Percentiles rank a stretch among this genome's conserved stretches.
Conservation (phyloP, 2,888 invertebrate species). For the Agrochola macilenta region DNA sequence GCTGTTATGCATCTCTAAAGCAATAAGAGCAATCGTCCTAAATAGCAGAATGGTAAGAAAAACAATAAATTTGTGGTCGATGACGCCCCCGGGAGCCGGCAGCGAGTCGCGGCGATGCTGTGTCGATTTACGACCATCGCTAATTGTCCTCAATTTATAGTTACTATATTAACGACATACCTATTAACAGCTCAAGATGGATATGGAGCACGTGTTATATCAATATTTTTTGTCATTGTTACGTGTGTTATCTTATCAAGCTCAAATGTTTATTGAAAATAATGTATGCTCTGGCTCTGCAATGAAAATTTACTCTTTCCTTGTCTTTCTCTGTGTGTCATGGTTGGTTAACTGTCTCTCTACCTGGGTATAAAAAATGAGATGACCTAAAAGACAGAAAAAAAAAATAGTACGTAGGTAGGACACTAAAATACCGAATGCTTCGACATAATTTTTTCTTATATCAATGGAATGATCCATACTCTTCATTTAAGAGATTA, state of each 20-base stretch:
- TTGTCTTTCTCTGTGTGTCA: too few relatives aligned
- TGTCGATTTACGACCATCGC: conserved; percentile 80
- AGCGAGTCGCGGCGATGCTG: conserved; percentile 65
- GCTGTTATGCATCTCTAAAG: background rate
- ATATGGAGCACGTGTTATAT: background rate
- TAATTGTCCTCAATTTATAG: conserved; percentile 86
- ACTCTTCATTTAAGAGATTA: background rate
- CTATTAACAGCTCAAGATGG: conserved; percentile 24
- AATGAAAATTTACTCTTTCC: too few relatives aligned
- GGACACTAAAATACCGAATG: too few relatives aligned
- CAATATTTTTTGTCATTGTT: conserved; percentile 5
- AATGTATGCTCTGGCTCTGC: too few relatives aligned
- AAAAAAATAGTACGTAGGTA: too few relatives aligned
- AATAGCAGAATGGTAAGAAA: conserved; percentile 72
- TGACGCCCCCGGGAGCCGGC: conserved; percentile 82
- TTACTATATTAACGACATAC: conserved; percentile 42
- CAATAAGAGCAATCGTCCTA: conserved; percentile 25
- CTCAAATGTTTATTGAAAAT: background rate
- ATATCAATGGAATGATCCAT: background rate
- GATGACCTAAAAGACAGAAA: too few relatives aligned
- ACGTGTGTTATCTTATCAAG: background rate
- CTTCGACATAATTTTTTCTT: background rate
- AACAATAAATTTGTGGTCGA: conserved; percentile 83
- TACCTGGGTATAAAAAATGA: too few relatives aligned
- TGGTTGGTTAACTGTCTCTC: too few relatives aligned